Evolutionary conservation across 2,113 vertebrate species (phyloP).

Genomic region (human (Homo sapiens)): GRCh38 chr2:36488001-36488500

Average conservation of each 20-base stretch:
- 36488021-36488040: neutral
- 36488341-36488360: neutral
- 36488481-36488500: neutral
- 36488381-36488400: neutral
- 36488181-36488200: neutral
- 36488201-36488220: neutral
- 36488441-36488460: neutral
- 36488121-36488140: neutral
- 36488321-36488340: neutral
- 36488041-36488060: neutral
- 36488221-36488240: neutral
- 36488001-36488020: conserved; percentile 17
- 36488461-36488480: neutral
- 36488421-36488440: neutral
- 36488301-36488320: neutral
- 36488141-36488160: neutral
- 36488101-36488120: neutral
- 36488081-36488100: neutral
- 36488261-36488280: neutral
- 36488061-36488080: neutral
- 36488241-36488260: neutral
- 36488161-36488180: neutral
- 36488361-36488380: neutral
- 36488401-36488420: neutral
- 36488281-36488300: neutral